Evolutionary conservation across 2,797 vertebrate species (phyloP).

Genomic region (Gorsachius magnificus): DNA sequence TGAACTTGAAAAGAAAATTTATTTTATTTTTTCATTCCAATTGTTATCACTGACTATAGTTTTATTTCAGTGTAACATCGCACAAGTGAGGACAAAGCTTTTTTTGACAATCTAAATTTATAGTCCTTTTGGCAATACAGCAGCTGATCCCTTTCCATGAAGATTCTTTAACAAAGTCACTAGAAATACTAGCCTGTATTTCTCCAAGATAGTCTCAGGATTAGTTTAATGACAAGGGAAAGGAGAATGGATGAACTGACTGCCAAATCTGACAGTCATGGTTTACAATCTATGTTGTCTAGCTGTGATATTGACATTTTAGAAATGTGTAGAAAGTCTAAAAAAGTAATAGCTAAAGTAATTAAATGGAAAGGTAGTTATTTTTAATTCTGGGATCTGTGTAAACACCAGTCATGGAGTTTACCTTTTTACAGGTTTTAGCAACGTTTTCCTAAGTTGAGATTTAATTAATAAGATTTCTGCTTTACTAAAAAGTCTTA

Average conservation of each 20-base stretch:
- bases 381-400: background rate
- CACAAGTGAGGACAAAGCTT: background rate
- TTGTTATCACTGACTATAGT: background rate
- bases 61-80: background rate
- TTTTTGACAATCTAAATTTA: background rate
- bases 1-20: background rate
- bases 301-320: background rate
- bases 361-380: background rate
- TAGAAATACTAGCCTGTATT: background rate
- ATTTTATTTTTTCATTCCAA: background rate
- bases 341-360: background rate
- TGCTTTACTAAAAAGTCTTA: background rate
- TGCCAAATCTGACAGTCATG: background rate
- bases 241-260: background rate
- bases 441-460: background rate
- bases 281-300: background rate
- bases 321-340: background rate
- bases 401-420: background rate
- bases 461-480: background rate
- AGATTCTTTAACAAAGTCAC: background rate
- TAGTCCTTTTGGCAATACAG: background rate
- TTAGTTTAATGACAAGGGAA: background rate
- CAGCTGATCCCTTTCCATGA: background rate
- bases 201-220: background rate
- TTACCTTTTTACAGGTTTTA: conserved; percentile 9